Percentiles rank a stretch among this genome's conserved stretches.
phyloP scores from a whole-genome alignment of 2,888 invertebrate species.

The Biston betularia region DNA sequence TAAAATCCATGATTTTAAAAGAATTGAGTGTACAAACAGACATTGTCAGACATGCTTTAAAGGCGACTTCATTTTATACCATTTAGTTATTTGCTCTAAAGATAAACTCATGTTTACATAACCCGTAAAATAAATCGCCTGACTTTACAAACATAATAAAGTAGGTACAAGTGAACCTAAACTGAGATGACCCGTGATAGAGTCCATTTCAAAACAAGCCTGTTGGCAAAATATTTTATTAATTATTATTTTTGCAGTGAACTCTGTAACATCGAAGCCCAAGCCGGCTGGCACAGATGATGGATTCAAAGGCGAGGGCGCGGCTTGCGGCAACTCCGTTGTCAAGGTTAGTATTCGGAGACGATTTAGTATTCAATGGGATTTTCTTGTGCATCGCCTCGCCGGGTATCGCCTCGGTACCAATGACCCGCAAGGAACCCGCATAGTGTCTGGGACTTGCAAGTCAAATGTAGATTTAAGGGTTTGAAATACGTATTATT shows the following conservation, averaged over 20 bases:
- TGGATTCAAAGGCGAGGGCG: conserved; percentile 89
- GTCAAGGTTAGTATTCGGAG: conserved; percentile 70
- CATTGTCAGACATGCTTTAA: too few relatives aligned
- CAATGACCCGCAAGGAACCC: too few relatives aligned
- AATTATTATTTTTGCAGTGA: conserved; percentile 60
- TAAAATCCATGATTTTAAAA: too few relatives aligned
- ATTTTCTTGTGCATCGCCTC: too few relatives aligned
- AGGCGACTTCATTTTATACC: not conserved
- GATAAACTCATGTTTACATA: conserved; percentile 1
- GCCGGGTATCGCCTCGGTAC: too few relatives aligned
- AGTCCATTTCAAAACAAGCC: conserved; percentile 1
- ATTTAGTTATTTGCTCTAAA: not conserved
- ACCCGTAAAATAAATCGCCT: not conserved
- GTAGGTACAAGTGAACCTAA: not conserved
- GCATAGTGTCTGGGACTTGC: too few relatives aligned
- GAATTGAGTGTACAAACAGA: too few relatives aligned
- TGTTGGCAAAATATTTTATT: not conserved
- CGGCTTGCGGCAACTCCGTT: conserved; percentile 87
- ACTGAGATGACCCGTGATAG: conserved; percentile 15
- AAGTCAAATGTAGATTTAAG: too few relatives aligned
- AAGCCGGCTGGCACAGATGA: conserved; percentile 90
- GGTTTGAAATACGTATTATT: too few relatives aligned
- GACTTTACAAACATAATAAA: conserved; percentile 6
- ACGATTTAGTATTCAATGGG: not conserved
- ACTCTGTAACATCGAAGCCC: conserved; percentile 70